A percentile compares a stretch with the other conserved stretches of the same genome.
Conservation (phyloP, 2,888 invertebrate species). For the Syrista parreyssii region DNA sequence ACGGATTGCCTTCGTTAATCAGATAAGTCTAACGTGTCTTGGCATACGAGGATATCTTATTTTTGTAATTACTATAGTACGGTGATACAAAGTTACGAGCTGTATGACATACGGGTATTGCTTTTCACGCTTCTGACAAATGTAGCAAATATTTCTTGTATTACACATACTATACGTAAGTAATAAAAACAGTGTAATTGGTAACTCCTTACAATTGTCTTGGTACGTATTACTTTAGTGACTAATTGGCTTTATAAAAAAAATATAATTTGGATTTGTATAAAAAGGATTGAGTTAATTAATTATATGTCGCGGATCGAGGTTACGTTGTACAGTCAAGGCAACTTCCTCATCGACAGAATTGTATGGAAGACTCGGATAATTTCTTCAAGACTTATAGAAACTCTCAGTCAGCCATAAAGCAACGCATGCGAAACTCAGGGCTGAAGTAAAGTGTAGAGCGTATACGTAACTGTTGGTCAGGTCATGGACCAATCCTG, state of each 20-base stretch:
- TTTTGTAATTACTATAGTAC: background rate
- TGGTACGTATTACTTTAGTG: background rate
- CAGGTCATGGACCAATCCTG: slow-evolving; percentile 57
- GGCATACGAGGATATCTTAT: background rate
- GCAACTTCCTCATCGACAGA: background rate
- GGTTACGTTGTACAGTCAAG: background rate
- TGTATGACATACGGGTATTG: background rate
- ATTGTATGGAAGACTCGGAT: background rate
- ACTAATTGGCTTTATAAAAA: too few species aligned
- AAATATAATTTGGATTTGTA: background rate
- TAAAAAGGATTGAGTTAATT: background rate
- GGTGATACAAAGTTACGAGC: too few species aligned
- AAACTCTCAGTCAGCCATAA: slow-evolving; percentile 47
- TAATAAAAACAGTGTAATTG: background rate
- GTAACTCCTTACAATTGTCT: background rate
- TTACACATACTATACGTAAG: background rate
- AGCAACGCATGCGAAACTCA: slow-evolving; percentile 55
- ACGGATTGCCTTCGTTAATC: background rate
- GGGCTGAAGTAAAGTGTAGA: slow-evolving; percentile 55
- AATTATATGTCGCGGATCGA: background rate
- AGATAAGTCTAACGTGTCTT: background rate
- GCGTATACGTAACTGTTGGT: slow-evolving; percentile 56
- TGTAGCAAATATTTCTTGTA: background rate
- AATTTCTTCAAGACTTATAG: background rate
- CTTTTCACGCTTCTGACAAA: background rate